Conservation (phyloP, 2,888 invertebrate species). For the Clunio marinus region DNA sequence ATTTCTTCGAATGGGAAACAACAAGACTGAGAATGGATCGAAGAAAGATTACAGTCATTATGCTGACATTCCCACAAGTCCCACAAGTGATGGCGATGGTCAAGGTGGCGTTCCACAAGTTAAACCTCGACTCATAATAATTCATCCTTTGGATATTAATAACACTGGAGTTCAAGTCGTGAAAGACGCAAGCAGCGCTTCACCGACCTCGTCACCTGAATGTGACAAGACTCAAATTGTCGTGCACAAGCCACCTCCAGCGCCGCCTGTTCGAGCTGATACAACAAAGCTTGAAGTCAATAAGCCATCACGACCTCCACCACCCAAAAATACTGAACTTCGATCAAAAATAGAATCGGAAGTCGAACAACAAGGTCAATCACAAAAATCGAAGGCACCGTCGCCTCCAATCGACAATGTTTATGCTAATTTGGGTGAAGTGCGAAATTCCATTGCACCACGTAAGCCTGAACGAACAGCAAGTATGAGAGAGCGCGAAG, state of each 20-base stretch:
- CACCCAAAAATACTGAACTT: constrained; percentile 64
- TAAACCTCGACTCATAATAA: constrained; percentile 76
- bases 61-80: constrained; percentile 31
- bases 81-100: background rate
- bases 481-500: constrained; percentile 77
- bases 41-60: constrained; percentile 47
- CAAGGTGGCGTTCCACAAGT: constrained; percentile 54
- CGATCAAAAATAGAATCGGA: constrained; percentile 52
- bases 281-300: constrained; percentile 53
- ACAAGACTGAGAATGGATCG: constrained; percentile 52
- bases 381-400: constrained; percentile 41
- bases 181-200: constrained; percentile 55
- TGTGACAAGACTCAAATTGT: constrained; percentile 45
- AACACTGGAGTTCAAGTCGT: constrained; percentile 77
- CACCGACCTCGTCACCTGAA: constrained; percentile 50
- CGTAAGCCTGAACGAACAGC: constrained; percentile 82
- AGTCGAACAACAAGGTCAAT: constrained; percentile 53
- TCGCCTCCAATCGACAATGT: constrained; percentile 58
- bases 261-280: constrained; percentile 67
- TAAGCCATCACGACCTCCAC: constrained; percentile 68
- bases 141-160: constrained; percentile 82
- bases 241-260: constrained; percentile 56
- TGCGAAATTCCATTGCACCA: constrained; percentile 73
- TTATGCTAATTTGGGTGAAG: constrained; percentile 81
- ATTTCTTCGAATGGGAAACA: constrained; percentile 72